A percentile compares a stretch with the other conserved stretches of the same genome.
phyloP scores from a whole-genome alignment of 2,113 vertebrate species.

The Rousettus leschenaultii region DNA sequence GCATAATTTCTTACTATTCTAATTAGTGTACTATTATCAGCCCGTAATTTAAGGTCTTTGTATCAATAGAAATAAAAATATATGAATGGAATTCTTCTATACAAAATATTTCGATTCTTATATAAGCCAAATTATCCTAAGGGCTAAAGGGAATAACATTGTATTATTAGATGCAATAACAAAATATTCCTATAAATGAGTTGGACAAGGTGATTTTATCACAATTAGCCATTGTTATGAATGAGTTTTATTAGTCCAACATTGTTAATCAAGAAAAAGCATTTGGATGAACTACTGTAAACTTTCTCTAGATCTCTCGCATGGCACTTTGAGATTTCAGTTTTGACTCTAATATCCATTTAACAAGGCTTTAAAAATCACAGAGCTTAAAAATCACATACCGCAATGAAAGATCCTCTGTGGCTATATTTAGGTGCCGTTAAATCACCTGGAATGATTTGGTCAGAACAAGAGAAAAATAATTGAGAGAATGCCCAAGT shows the following conservation, averaged over 20 bases:
- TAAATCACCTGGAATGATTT: conserved; percentile 55
- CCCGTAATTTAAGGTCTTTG: neutral
- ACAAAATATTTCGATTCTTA: neutral
- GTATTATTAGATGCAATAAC: conserved; percentile 40
- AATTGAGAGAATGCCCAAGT: conserved; percentile 6
- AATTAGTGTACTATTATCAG: neutral
- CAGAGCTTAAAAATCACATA: conserved; percentile 53
- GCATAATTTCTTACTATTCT: neutral
- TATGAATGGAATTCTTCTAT: neutral
- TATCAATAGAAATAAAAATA: neutral
- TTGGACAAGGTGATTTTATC: neutral
- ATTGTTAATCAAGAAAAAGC: conserved; percentile 35
- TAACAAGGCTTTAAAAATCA: conserved; percentile 52
- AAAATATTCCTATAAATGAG: conserved; percentile 62
- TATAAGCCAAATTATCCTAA: neutral
- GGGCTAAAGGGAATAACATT: neutral
- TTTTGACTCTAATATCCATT: conserved; percentile 49
- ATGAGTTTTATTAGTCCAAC: conserved; percentile 28
- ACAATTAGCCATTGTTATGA: conserved; percentile 1
- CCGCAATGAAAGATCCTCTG: neutral
- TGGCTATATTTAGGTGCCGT: neutral
- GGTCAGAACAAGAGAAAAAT: conserved; percentile 15
- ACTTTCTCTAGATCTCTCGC: conserved; percentile 29
- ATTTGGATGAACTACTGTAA: conserved; percentile 37
- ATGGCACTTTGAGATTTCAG: conserved; percentile 39